Conservation (phyloP, 2,797 vertebrate species). For the Cyclopterus lumpus region DNA sequence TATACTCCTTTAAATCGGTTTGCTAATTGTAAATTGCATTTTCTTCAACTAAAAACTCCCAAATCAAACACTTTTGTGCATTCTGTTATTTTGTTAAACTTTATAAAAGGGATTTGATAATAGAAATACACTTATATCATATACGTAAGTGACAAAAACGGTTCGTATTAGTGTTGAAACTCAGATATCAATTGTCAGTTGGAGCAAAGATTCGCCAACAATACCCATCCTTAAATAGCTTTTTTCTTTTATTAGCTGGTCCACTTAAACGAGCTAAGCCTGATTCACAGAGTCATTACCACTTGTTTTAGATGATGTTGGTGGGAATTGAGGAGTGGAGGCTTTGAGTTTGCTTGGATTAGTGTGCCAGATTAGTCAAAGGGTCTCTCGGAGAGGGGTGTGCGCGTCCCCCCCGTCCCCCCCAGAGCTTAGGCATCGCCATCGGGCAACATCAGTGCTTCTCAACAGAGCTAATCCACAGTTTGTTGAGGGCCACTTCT, state of each 20-base stretch:
- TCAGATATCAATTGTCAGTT: not conserved
- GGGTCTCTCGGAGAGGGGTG: conserved; percentile 71
- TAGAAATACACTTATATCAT: not conserved
- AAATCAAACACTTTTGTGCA: not conserved
- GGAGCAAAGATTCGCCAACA: not conserved
- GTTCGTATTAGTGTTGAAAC: not conserved
- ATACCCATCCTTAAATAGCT: not conserved
- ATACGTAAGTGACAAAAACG: not conserved
- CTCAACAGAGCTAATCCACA: conserved; percentile 85
- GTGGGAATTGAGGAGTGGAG: conserved; percentile 44
- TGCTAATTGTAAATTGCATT: not conserved
- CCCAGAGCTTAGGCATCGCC: conserved; percentile 85
- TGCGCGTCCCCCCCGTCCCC: conserved; percentile 65
- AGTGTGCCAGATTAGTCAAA: conserved; percentile 72
- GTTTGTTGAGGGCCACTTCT: conserved; percentile 82
- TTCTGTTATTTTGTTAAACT: not conserved
- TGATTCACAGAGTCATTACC: conserved; percentile 56
- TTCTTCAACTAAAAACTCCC: no score
- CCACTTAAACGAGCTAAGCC: conserved; percentile 43
- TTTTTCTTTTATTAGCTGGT: not conserved
- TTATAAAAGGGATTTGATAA: not conserved
- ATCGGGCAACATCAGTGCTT: conserved; percentile 77
- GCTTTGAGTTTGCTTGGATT: conserved; percentile 62
- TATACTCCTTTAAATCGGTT: not conserved
- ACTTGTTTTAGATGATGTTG: conserved; percentile 40